Base-by-base conservation (phyloP, 2,797 vertebrate genomes). In the Mastacembelus armatus region DNA sequence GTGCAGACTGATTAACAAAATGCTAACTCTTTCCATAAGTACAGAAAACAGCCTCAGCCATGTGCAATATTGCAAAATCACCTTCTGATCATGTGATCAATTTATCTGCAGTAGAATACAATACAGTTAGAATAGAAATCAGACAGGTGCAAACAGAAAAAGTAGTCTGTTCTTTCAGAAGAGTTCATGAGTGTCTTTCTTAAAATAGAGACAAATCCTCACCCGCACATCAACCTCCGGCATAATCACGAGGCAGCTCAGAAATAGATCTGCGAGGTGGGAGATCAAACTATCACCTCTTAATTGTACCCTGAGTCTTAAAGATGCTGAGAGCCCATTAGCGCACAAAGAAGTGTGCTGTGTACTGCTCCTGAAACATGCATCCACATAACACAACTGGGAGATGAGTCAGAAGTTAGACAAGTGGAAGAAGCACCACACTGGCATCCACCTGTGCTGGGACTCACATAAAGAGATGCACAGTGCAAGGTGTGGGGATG, bases 251-350 rank as follows among this genome's bases (percentile, higher is more conserved):
- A 84, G 22, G 78, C 78, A 67, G 85, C 75, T 87, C 87, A 74
- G 88, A 91, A 93, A 92, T 92, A 93, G 91, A 89, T 85, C 80
- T 77, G 87, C 49, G 81, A 92, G 90, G 92, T 91, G 92, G 88
- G 88, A 92, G 90, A 91, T 88, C 90, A 91, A 90, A 90, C 89
- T 91, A 88, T 90, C 92, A 92, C 91, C 91, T 92, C 92, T 89
- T 92, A 92, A 92, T 92, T 91, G 89, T 92, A 90, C 86, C 89
- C 85, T 10, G 80, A 89, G 86, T 90, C 88, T 91, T 88, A 91
- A 88, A 90, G 91, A 91, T 83, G 86, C 88, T 83, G 90, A 86
- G 91, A 92, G 88, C 89, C 91, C 80, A 92, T 92, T 93, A 92
- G 74, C 85, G 54, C 85, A 87, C 85, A 80, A 81, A 85, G 83